A percentile compares a stretch with the other conserved stretches of the same genome.
These are phyloP conservation scores for Limenitis camilla DNA, from an alignment of 2,888 invertebrate genomes.

Conservation along the genomic window DNA sequence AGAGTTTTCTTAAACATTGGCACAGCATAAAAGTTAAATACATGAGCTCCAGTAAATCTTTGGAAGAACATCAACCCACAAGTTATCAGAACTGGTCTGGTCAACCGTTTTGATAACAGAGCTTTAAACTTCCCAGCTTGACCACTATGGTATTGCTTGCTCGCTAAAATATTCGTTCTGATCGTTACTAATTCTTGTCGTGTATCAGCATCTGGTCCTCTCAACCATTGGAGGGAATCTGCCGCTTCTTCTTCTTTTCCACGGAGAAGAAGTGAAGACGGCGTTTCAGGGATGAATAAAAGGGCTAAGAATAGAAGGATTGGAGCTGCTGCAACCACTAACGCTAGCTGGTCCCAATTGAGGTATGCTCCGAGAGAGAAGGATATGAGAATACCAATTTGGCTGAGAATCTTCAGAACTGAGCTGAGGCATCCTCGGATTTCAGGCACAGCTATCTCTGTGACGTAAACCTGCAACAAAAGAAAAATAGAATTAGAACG, in stretches of 20 bases:
- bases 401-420: conserved; percentile 87
- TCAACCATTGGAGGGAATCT: conserved; percentile 83
- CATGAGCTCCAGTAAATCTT: conserved; percentile 86
- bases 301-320: conserved; percentile 83
- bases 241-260: conserved; percentile 84
- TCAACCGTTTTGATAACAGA: conserved; percentile 58
- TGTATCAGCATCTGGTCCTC: conserved; percentile 85
- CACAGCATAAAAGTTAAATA: conserved; percentile 89
- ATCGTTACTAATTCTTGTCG: conserved; percentile 82
- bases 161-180: conserved; percentile 78
- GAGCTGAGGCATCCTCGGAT: conserved; percentile 90
- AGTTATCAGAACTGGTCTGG: conserved; percentile 84
- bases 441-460: conserved; percentile 90
- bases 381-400: conserved; percentile 87
- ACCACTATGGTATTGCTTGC: conserved; percentile 52
- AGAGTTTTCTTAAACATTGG: conserved; percentile 90
- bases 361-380: conserved; percentile 87
- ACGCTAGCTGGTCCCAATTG: conserved; percentile 88
- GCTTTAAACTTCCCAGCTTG: conserved; percentile 51
- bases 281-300: conserved; percentile 90
- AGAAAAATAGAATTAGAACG: background rate
- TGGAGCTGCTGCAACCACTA: conserved; percentile 84
- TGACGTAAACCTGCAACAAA: conserved; percentile 83
- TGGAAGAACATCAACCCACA: conserved; percentile 93
- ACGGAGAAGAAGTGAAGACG: conserved; percentile 84